phyloP scores from a whole-genome alignment of 2,113 vertebrate species.

The Oryzias javanicus region DNA sequence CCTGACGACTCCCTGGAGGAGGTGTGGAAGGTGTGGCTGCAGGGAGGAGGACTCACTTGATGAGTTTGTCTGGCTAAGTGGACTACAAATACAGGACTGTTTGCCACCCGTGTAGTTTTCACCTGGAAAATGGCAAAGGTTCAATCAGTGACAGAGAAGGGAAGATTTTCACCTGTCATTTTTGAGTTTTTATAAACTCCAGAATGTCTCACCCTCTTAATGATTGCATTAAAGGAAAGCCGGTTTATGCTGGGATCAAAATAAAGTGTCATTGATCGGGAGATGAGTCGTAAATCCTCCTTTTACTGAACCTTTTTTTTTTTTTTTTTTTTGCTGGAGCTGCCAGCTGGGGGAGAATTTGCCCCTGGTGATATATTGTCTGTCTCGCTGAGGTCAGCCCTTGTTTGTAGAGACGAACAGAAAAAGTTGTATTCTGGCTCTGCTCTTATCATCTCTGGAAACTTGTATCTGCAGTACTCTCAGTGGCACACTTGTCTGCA shows the following conservation, averaged over 20 bases:
- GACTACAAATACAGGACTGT: background rate
- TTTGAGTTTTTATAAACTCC: background rate
- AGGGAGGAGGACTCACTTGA: slow-evolving; percentile 13
- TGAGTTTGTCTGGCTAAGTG: slow-evolving; percentile 9
- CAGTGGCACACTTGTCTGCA: background rate
- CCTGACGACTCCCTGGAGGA: slow-evolving; percentile 15
- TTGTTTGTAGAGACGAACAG: slow-evolving; percentile 9
- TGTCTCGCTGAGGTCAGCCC: background rate
- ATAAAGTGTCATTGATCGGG: slow-evolving; percentile 15
- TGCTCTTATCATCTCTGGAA: background rate
- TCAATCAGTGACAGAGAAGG: background rate
- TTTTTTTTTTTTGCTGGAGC: background rate
- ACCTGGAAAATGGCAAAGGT: slow-evolving; percentile 23
- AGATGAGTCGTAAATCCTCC: slow-evolving; percentile 17
- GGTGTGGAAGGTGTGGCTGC: slow-evolving; percentile 33
- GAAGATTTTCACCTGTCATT: background rate
- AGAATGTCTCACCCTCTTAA: background rate
- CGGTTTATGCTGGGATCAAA: background rate
- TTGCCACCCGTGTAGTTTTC: slow-evolving; percentile 9
- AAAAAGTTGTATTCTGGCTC: background rate
- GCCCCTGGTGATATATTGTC: slow-evolving; percentile 2
- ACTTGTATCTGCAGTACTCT: slow-evolving; percentile 1
- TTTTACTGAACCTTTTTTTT: slow-evolving; percentile 15
- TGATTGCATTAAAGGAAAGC: slow-evolving; percentile 19
- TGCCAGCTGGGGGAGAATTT: background rate